Evolutionary conservation across 1,140 invertebrate species (phyloP), one percentile per base, ranked within the genome.

Genomic region (Contarinia nasturtii): DNA sequence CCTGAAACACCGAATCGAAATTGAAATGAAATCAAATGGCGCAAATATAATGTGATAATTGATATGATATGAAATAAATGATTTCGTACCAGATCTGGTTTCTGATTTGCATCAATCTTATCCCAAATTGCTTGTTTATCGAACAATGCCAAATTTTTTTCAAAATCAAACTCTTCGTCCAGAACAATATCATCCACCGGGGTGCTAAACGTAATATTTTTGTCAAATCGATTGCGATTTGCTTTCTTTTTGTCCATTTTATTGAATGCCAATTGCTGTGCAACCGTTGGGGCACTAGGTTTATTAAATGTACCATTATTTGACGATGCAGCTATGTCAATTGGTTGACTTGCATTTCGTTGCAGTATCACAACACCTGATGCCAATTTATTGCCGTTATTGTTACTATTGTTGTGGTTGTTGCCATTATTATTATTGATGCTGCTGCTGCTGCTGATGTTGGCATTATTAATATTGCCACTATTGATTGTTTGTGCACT

Each of bases 101-200:
- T 80, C 41, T 75, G 71, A 51, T 60, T 61, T 52, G 60, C 54
- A 51, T 64, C 61, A 49, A 85, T 76, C 63, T 83, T 74, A 55
- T 86, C 77, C 75, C 77, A 81, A 49, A 75, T 67, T 40, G 77
- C 79, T 63, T 79, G 74, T 67, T 93, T 93, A 65, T 92, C 82
- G 67, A 92, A 92, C 20, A 93, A 66, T 11, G 86, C 86, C 17
- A 92, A 67, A 70, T 92, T 92, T 51, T 86, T 89, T 61, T 92
- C 87, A 74, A 93, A 92, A 71, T 92, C 89, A 72, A 92, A 93
- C 53, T 89, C 85, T 58, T 85, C 74, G 50, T 70, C 63, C 37
- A 68, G 56, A 12, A 70, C 63, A 7, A 62, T 64, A 49, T 69
- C 65, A 46, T 72, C 68, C 1, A 67, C 58, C n/a, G 67, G 60